Percentiles rank a stretch among this genome's conserved stretches.
Evolutionary conservation across 1,140 invertebrate species (phyloP).

Genomic region (Halyomorpha halys): DNA sequence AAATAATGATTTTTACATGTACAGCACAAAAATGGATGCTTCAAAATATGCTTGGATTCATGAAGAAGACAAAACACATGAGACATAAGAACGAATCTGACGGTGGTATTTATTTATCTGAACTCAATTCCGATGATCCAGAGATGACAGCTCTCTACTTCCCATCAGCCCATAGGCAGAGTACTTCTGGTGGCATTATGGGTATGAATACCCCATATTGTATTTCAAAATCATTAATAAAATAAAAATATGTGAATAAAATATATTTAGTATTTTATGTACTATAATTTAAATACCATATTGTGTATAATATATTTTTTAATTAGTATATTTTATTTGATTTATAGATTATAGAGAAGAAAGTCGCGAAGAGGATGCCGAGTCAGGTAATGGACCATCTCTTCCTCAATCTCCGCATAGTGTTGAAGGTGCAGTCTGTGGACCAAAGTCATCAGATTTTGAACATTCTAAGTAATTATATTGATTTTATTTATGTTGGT

Average conservation of each 20-base stretch:
- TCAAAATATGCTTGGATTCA: conserved; percentile 85
- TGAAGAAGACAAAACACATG: conserved; percentile 66
- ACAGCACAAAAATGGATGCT: conserved; percentile 64
- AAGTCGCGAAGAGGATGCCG: conserved; percentile 62
- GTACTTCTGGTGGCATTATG: no score
- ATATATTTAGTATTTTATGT: no score
- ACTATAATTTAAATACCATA: no score
- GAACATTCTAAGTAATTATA: neutral
- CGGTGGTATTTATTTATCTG: conserved; percentile 88
- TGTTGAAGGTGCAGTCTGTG: conserved; percentile 60
- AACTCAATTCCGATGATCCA: conserved; percentile 74
- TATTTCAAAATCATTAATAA: no score
- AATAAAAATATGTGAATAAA: no score
- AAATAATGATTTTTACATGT: neutral
- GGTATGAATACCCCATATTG: no score
- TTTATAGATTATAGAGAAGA: conserved; percentile 32
- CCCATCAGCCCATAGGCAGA: conserved; percentile 36
- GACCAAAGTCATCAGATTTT: conserved; percentile 53
- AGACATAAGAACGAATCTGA: conserved; percentile 58
- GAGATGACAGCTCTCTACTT: conserved; percentile 86
- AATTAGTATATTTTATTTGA: no score
- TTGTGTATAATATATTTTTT: no score
- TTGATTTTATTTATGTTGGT: no score
- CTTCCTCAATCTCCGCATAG: conserved; percentile 87
- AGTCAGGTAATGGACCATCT: conserved; percentile 89